Base-by-base conservation (phyloP, 2,113 vertebrate species). In the Lepisosteus osseus region DNA sequence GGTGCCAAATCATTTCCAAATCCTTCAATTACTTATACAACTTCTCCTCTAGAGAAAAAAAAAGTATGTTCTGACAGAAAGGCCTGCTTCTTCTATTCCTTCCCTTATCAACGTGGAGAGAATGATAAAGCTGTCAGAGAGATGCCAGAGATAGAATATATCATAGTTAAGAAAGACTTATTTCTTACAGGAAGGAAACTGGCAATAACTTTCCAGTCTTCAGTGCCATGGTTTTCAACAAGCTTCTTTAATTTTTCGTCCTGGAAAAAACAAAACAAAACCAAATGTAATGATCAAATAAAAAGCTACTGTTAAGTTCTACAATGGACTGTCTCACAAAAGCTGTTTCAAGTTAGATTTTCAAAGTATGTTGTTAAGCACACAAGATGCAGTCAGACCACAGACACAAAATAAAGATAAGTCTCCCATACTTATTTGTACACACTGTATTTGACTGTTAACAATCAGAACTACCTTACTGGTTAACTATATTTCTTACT, bases 161-260 rank as follows among this genome's bases (percentile, higher is more conserved):
- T 80, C 41, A 65, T 1, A 61, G 55, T 68, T 73, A 54, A 69
- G 67, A 67, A 69, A 72, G 64, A 57, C 55, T 54, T 54, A 17
- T 6, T 75, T 94, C 96, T 89, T 91, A 99, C 97, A 79, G 95
- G 93, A 79, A 99, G 90, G 82, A 96, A 95, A 84, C 90, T 98
- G 78, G 97, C 96, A 80, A 99, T 97, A 77, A 97, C 83, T 93
- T 99, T 99, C 97, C 97, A 99, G 87, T 99, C 97, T 79, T 98
- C 96, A 74, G 95, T 97, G 77, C 97, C 96, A 83, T 99, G 95
- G 84, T 95, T 92, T 78, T 99, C 97, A 74, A 97, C 97, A 61
- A 98, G 89, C 84, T 97, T 97, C 88, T 99, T 99, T 74, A 99
- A 72, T 80, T 98, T 98, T 84, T 99, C 97, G 89, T 99, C 97